Percentiles rank a stretch among this genome's conserved stretches.
Evolutionary conservation across 2,797 vertebrate species (phyloP).

Genomic region (Sebastes reedi): DNA sequence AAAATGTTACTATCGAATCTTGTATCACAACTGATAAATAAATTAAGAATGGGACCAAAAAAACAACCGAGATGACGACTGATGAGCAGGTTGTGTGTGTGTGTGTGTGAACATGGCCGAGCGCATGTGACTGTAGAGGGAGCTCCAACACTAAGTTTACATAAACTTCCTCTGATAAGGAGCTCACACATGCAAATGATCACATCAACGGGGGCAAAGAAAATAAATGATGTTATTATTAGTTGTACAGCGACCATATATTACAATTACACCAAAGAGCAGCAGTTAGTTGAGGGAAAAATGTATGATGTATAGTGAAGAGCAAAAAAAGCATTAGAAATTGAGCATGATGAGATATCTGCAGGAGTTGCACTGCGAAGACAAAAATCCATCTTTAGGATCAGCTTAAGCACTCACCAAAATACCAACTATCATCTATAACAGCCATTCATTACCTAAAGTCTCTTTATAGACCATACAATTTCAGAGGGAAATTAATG

Average conservation of each 20-base stretch:
- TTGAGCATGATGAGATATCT: conserved; percentile 63
- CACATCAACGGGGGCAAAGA: conserved; percentile 71
- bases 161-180: conserved; percentile 79
- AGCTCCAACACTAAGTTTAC: conserved; percentile 87
- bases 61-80: neutral
- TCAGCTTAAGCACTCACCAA: conserved; percentile 43
- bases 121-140: conserved; percentile 83
- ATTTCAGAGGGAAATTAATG: conserved; percentile 70
- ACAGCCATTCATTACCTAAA: conserved; percentile 62
- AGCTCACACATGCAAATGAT: conserved; percentile 79
- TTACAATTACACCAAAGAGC: conserved; percentile 75
- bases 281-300: conserved; percentile 53
- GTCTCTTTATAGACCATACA: conserved; percentile 48
- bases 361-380: conserved; percentile 48
- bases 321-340: conserved; percentile 62
- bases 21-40: neutral
- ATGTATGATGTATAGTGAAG: conserved; percentile 64
- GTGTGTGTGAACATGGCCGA: conserved; percentile 29
- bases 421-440: conserved; percentile 38
- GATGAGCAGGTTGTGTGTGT: conserved; percentile 4
- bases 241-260: conserved; percentile 70
- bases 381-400: conserved; percentile 62
- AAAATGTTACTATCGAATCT: conserved; percentile 53
- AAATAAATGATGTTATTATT: conserved; percentile 83
- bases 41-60: conserved; percentile 3